Conservation (phyloP, 2,888 invertebrate genomes). For the Lycia hirtaria region DNA sequence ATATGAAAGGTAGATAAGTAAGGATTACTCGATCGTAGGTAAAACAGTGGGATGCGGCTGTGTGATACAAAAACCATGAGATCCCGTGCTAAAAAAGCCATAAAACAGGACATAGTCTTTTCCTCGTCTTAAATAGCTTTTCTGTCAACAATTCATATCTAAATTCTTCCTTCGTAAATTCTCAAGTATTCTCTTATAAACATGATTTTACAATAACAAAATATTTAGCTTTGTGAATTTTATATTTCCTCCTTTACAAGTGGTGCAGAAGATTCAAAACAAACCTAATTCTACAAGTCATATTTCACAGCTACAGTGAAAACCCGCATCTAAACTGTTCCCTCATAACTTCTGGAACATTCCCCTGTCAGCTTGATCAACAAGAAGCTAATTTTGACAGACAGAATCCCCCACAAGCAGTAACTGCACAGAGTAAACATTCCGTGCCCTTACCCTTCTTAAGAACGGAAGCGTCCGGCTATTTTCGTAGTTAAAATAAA, state of each 20-base stretch:
- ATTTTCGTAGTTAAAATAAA: conserved; percentile 74
- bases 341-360: conserved; percentile 27
- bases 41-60: no score
- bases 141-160: no score
- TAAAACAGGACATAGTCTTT: no score
- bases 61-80: no score
- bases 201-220: no score
- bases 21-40: no score
- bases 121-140: no score
- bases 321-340: conserved; percentile 18
- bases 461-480: conserved; percentile 61
- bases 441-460: conserved; percentile 38
- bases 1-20: no score
- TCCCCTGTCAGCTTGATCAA: conserved; percentile 29
- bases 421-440: conserved; percentile 33
- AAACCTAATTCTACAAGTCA: background rate
- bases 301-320: background rate
- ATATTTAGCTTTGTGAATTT: background rate
- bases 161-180: no score
- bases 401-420: conserved; percentile 30
- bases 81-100: no score
- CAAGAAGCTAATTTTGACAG: conserved; percentile 43
- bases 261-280: background rate
- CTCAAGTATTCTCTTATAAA: no score
- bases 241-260: background rate